phyloP scores from a whole-genome alignment of 2,888 invertebrate genomes.

The Xestia xanthographa region DNA sequence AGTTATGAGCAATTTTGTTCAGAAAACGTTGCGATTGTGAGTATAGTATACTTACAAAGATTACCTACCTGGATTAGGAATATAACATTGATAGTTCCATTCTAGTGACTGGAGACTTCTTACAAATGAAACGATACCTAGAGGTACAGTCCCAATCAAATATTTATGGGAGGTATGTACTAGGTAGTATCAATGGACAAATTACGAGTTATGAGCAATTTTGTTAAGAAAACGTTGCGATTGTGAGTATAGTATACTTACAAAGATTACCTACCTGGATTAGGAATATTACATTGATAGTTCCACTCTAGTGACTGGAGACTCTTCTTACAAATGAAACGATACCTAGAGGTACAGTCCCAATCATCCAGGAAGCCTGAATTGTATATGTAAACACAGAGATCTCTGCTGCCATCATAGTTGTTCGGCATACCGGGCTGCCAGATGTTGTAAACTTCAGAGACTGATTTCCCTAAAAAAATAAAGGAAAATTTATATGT shows the following conservation, averaged over 20 bases:
- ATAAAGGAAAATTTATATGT: not conserved
- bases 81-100: constrained; percentile 79
- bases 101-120: constrained; percentile 71
- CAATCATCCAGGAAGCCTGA: constrained; percentile 75
- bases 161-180: too few species aligned
- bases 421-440: not conserved
- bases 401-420: constrained; percentile 66
- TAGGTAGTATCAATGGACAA: too few species aligned
- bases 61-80: constrained; percentile 75
- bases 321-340: constrained; percentile 82
- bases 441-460: constrained; percentile 28
- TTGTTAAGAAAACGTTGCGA: not conserved
- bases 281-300: constrained; percentile 75
- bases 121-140: constrained; percentile 77
- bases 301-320: constrained; percentile 78
- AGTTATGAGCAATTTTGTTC: not conserved
- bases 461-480: constrained; percentile 20
- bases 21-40: not conserved
- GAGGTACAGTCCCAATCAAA: too few species aligned
- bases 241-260: not conserved
- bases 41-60: not conserved
- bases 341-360: constrained; percentile 68
- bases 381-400: constrained; percentile 70
- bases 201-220: not conserved
- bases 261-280: constrained; percentile 69